phyloP scores from a whole-genome alignment of 1,140 invertebrate species.

The Drosophila equinoxialis region DNA sequence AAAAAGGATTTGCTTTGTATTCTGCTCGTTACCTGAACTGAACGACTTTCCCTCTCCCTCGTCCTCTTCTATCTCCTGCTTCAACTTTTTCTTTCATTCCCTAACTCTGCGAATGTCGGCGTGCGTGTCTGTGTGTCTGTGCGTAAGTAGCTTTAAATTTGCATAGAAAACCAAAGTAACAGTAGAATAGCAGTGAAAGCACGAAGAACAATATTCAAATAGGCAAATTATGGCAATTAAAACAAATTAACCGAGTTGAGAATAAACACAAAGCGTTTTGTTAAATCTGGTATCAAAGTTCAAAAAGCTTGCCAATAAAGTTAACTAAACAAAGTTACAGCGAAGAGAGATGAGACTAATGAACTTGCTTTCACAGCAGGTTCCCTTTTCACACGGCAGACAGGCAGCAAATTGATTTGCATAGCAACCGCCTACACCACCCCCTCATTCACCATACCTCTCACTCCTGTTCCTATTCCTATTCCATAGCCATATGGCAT shows the following conservation, averaged over 20 bases:
- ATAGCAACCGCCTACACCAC: constrained; percentile 61
- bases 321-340: constrained; percentile 67
- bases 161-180: constrained; percentile 55
- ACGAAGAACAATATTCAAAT: constrained; percentile 3
- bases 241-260: constrained; percentile 56
- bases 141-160: constrained; percentile 72
- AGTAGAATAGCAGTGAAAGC: neutral
- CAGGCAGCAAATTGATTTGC: constrained; percentile 69
- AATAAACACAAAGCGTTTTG: constrained; percentile 41
- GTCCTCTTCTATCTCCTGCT: neutral
- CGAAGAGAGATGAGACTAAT: constrained; percentile 53
- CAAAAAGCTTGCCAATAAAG: constrained; percentile 67
- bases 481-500: constrained; percentile 45
- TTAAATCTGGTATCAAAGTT: constrained; percentile 66
- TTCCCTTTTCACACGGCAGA: constrained; percentile 27
- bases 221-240: constrained; percentile 58
- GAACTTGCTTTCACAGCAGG: constrained; percentile 48
- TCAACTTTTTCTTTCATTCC: too few species aligned
- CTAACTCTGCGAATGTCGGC: too few species aligned
- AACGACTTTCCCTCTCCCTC: neutral
- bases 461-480: neutral
- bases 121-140: constrained; percentile 1
- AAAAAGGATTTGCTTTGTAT: constrained; percentile 73
- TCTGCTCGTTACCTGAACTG: constrained; percentile 51
- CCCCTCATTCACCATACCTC: neutral